Evolutionary conservation across 2,113 vertebrate species (phyloP).

Genomic region (Labeo catla): DNA sequence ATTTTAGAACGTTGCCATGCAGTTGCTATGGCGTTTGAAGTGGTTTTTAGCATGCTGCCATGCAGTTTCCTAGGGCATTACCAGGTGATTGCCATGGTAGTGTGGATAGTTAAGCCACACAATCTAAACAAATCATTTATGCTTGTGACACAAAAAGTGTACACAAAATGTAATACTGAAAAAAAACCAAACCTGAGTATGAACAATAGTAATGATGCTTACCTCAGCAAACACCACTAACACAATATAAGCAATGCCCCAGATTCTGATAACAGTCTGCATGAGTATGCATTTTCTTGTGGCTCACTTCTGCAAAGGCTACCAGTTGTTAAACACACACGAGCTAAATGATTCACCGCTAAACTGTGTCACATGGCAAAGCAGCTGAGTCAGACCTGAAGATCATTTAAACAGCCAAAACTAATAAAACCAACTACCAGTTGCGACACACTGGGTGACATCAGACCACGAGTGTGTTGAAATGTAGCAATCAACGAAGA

Average conservation of each 20-base stretch:
- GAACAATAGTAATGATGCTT: not conserved
- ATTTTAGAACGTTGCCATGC: no score
- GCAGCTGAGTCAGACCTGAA: conserved; percentile 18
- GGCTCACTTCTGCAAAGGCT: not conserved
- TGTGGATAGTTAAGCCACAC: no score
- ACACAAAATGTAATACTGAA: not conserved
- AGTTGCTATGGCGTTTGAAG: no score
- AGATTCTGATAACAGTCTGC: not conserved
- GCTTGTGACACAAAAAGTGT: not conserved
- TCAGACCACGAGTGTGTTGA: not conserved
- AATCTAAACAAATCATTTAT: not conserved
- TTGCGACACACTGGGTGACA: not conserved
- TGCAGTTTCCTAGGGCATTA: not conserved
- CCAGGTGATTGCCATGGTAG: not conserved
- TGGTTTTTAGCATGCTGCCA: no score
- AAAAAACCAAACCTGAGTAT: not conserved
- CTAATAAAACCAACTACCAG: conserved; percentile 10
- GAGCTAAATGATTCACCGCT: not conserved
- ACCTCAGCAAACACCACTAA: not conserved
- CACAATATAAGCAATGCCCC: not conserved
- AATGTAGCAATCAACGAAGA: not conserved
- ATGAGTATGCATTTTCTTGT: not conserved
- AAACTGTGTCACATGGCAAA: not conserved
- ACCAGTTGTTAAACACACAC: not conserved
- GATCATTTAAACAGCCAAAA: conserved; percentile 10